A percentile compares a stretch with the other conserved stretches of the same genome.
Conservation (phyloP, 2,113 vertebrate species). For the Syngnathus floridae region DNA sequence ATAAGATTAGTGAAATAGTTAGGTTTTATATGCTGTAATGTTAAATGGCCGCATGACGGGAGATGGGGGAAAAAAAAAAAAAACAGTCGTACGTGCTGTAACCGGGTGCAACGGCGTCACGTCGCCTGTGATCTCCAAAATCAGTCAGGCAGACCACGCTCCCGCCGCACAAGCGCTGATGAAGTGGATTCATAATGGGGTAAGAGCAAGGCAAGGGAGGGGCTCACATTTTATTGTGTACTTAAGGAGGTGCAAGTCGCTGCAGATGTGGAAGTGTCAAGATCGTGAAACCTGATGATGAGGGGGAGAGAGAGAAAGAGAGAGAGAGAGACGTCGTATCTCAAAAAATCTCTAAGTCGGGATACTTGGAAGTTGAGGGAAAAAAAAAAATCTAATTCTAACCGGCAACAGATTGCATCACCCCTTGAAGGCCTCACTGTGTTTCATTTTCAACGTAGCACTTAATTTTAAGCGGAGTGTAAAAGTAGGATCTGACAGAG, state of each 20-base stretch:
- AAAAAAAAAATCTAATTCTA: background rate
- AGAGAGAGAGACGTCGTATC: background rate
- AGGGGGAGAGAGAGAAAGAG: too few relatives aligned
- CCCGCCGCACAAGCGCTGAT: constrained; percentile 41
- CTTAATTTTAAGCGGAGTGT: background rate
- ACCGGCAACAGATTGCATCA: background rate
- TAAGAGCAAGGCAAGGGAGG: constrained; percentile 28
- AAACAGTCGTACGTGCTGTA: constrained; percentile 53
- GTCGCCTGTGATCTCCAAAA: constrained; percentile 59
- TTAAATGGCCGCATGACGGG: constrained; percentile 35
- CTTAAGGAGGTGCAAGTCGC: constrained; percentile 32
- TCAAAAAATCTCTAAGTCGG: background rate
- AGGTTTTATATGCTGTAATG: constrained; percentile 26
- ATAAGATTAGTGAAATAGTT: constrained; percentile 43
- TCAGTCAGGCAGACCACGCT: constrained; percentile 53
- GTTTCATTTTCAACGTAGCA: background rate
- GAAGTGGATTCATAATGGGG: constrained; percentile 51
- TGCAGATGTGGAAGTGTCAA: background rate
- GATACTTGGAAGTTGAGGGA: background rate
- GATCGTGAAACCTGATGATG: constrained; percentile 1
- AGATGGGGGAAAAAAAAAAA: constrained; percentile 16
- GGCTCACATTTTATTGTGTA: constrained; percentile 17
- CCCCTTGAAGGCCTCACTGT: background rate
- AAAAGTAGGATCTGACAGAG: background rate
- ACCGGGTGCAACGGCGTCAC: constrained; percentile 53